phyloP scores from a whole-genome alignment of 2,888 invertebrate genomes.

The Andrena praecox region DNA sequence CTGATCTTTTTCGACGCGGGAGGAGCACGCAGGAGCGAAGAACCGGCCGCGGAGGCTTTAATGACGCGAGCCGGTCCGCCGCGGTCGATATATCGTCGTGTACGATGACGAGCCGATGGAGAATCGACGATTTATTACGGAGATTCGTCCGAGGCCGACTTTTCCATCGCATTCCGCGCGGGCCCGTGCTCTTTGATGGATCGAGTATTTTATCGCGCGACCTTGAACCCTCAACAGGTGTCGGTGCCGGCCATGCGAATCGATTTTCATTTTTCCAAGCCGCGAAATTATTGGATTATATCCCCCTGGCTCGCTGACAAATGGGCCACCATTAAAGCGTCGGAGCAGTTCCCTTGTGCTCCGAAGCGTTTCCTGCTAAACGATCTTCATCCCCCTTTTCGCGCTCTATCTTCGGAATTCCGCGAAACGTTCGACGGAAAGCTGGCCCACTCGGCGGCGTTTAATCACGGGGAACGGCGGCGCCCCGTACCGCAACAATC shows the following conservation, averaged over 20 bases:
- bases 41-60: conserved; percentile 62
- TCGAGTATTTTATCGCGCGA: conserved; percentile 55
- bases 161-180: conserved; percentile 51
- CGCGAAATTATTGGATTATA: conserved; percentile 56
- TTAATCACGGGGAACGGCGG: not conserved
- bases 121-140: conserved; percentile 73
- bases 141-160: conserved; percentile 58
- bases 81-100: conserved; percentile 75
- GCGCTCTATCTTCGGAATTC: not conserved
- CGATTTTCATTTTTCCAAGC: conserved; percentile 52
- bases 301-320: conserved; percentile 22
- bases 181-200: conserved; percentile 41
- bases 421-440: not conserved
- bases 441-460: not conserved
- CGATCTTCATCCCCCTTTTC: conserved; percentile 13
- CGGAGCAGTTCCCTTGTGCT: not conserved
- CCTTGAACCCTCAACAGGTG: conserved; percentile 67
- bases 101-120: conserved; percentile 69
- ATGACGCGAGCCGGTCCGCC: conserved; percentile 72
- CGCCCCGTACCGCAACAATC: not conserved
- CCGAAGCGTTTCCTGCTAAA: not conserved
- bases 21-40: conserved; percentile 23
- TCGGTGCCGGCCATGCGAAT: conserved; percentile 46
- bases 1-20: conserved; percentile 7
- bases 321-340: conserved; percentile 46